Evolutionary conservation across 2,113 vertebrate species (phyloP), one percentile per base, ranked within the genome.

Genomic region (Rafetus swinhoei): DNA sequence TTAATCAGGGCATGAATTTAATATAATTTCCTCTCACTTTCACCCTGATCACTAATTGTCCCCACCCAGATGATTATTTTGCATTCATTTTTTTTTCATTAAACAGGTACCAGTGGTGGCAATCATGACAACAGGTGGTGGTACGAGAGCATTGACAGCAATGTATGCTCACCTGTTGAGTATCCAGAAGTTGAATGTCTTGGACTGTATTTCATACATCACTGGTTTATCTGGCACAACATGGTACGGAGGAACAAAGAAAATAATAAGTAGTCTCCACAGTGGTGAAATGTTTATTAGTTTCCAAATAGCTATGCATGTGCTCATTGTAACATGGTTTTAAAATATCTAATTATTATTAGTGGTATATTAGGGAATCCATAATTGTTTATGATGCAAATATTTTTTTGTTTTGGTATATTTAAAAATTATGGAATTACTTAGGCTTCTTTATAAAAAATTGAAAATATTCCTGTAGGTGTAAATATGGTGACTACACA

Each of bases 191-290:
- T 91, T 98, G 27, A 98, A 97, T 50, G 82, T 99, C 87, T 96
- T 99, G 88, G 98, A 99, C 83, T 97, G 98, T 72, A 92, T 98
- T 89, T 98, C 96, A 29, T 99, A 99, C 81, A 97, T 99, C 92
- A 98, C 98, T 2, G 98, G 98, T 57, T 98, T 99, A 84, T 99
- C 99, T 0, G 99, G 99, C 57, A 98, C 99, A 76, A 99, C 99
- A 74, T 99, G 99, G 99, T 99, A 97, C 98, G 98, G 27, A 55
- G 25, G 15, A 3, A 21, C 24, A 77, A 54, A 10, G 53, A 54
- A 77, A 86, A 16, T 53, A 12, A 50, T 27, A 39, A 22, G 22
- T 45, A 25, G 27, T 82, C 24, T 82, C 77, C 16, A 60, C 5
- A 79, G 45, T 79, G 9, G 21, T 79, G 29, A 79, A 50, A 21